Base-by-base conservation (phyloP, 2,888 invertebrate species). In the Epinotia ramella region DNA sequence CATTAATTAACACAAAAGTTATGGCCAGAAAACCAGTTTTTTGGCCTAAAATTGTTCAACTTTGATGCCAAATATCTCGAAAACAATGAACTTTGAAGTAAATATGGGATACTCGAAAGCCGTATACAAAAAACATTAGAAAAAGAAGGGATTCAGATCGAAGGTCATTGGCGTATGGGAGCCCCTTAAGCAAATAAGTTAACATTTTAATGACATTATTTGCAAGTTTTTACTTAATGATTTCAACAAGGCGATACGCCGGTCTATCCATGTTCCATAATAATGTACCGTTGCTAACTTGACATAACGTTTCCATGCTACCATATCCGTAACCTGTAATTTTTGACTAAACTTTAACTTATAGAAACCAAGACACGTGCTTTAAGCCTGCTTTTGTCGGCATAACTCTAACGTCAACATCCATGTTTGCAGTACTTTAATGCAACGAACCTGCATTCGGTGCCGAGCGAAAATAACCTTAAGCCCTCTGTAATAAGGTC, bases 331-430 rank as follows among this genome's bases (percentile, higher is more conserved):
- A 44, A 69, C 59, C 46, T 59, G 66, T 67, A 53, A 66, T 60
- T 73, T 73, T 53, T 67, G 49, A 67, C 60, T 18, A 73, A 67
- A 16, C 60, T 69, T 40, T 75, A 75, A 65, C 64, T 71, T 71
- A 75, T 75, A 71, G 65, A 75, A 49, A 67, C 72, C 60, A 20
- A 60, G 72, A 63, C 76, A 76, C 76, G 76, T 72, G 76, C 76
- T 72, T 74, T 57, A 67, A 72, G 56, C 71, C 65, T 18, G 70
- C 65, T 75, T 76, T 76, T 76, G 76, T 76, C 76, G 72, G 76
- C 72, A 75, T 71, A 75, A 71, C 75, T 75, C 65, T 16, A 75
- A 66, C 70, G 62, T 72, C 62, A 72, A 76, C 72, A 72, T 71
- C 76, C 33, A 24, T 76, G 67, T 76, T 76, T 76, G 76, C 57